Evolutionary conservation across 2,797 vertebrate species (phyloP).

Genomic region (Eptatretus atami): DNA sequence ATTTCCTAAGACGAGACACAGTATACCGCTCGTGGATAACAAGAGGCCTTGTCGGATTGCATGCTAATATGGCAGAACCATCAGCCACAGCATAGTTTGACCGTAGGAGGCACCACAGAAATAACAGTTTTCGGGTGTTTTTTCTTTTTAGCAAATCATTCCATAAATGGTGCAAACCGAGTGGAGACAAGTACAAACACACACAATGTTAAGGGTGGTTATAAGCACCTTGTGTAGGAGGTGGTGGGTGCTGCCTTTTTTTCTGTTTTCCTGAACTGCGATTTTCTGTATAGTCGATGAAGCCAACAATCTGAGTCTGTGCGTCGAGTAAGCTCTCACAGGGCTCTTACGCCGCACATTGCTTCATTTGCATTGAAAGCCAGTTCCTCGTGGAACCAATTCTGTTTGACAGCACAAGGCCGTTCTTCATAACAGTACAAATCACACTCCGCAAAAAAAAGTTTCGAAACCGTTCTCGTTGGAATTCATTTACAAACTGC

Average conservation of each 20-base stretch:
- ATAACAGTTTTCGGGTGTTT: too few species aligned
- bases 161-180: too few species aligned
- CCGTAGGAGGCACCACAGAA: too few species aligned
- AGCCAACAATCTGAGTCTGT: constrained; percentile 33
- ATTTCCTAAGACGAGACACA: too few species aligned
- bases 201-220: constrained; percentile 10
- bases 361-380: constrained; percentile 16
- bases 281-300: constrained; percentile 26
- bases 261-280: constrained; percentile 15
- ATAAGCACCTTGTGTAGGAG: constrained; percentile 44
- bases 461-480: too few species aligned
- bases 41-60: too few species aligned
- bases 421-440: neutral
- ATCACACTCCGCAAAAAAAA: too few species aligned
- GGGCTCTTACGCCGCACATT: constrained; percentile 35
- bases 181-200: neutral
- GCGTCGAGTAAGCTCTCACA: constrained; percentile 40
- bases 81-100: too few species aligned
- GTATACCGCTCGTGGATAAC: too few species aligned
- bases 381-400: constrained; percentile 33
- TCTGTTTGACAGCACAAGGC: constrained; percentile 16
- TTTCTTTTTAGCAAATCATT: too few species aligned
- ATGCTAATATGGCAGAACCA: too few species aligned
- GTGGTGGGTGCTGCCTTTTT: constrained; percentile 17
- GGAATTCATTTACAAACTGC: too few species aligned